Conservation (phyloP, 2,797 vertebrate species). For the Esox masquinongy region DNA sequence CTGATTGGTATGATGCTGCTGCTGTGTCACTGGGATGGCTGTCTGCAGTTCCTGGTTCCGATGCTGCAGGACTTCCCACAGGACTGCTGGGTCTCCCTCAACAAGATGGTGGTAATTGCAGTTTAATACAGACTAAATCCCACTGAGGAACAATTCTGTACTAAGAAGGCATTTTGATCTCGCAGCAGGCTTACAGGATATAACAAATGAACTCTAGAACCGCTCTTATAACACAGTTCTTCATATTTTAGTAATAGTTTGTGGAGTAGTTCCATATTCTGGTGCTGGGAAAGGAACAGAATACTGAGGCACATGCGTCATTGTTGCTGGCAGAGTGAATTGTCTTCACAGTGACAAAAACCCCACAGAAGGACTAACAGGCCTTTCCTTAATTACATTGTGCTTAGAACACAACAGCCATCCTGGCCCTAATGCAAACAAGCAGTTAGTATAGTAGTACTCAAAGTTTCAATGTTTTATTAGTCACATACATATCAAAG, state of each 20-base stretch:
- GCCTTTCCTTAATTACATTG: neutral
- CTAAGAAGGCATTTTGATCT: neutral
- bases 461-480: neutral
- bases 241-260: neutral
- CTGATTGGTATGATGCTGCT: constrained; percentile 88
- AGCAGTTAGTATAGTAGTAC: neutral
- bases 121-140: constrained; percentile 5
- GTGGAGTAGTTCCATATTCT: neutral
- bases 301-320: neutral
- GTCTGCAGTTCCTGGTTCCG: constrained; percentile 87
- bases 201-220: neutral
- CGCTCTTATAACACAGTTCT: neutral
- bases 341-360: neutral
- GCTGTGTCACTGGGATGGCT: constrained; percentile 86
- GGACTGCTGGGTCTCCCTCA: constrained; percentile 88
- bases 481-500: neutral
- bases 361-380: neutral
- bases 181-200: neutral
- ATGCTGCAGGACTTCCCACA: constrained; percentile 88
- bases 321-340: neutral
- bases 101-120: constrained; percentile 86
- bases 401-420: neutral
- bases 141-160: neutral
- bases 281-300: neutral
- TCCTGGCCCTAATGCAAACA: neutral